phyloP scores from a whole-genome alignment of 1,140 invertebrate genomes.

The Scaptodrosophila lebanonensis region DNA sequence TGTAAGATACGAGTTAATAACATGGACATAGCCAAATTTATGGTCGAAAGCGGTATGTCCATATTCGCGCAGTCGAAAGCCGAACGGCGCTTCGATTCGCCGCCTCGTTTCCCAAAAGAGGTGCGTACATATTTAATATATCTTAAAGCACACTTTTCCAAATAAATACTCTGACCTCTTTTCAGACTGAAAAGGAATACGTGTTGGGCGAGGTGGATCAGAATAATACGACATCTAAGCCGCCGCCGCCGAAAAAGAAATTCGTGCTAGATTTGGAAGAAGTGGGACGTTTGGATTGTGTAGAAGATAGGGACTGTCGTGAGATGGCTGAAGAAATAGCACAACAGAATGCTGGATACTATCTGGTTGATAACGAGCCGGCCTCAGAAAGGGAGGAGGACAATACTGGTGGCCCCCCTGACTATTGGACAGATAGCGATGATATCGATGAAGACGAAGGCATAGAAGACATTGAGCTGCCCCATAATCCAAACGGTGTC shows the following conservation, averaged over 20 bases:
- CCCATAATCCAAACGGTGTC: too few species aligned
- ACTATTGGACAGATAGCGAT: too few species aligned
- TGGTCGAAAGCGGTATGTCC: constrained; percentile 31
- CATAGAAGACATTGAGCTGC: too few species aligned
- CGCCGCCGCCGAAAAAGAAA: constrained; percentile 40
- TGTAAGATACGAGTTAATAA: constrained; percentile 40
- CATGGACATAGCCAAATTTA: constrained; percentile 37
- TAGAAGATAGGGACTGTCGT: constrained; percentile 40
- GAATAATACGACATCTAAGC: constrained; percentile 6
- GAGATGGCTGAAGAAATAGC: constrained; percentile 26
- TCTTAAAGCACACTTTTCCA: too few species aligned
- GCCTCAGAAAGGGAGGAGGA: too few species aligned
- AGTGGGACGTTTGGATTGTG: not conserved
- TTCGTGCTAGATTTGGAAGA: not conserved
- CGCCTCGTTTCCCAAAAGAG: too few species aligned
- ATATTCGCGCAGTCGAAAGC: not conserved
- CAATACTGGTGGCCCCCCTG: too few species aligned
- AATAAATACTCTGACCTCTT: too few species aligned
- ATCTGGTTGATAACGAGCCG: too few species aligned
- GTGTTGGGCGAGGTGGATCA: not conserved
- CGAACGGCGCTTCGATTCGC: not conserved
- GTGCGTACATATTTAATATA: too few species aligned
- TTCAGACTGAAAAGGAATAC: not conserved
- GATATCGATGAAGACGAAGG: too few species aligned
- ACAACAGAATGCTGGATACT: too few species aligned